These are phyloP conservation scores for Ramphastos sulfuratus DNA, from an alignment of 2,113 vertebrate species.

Conservation along the genomic window DNA sequence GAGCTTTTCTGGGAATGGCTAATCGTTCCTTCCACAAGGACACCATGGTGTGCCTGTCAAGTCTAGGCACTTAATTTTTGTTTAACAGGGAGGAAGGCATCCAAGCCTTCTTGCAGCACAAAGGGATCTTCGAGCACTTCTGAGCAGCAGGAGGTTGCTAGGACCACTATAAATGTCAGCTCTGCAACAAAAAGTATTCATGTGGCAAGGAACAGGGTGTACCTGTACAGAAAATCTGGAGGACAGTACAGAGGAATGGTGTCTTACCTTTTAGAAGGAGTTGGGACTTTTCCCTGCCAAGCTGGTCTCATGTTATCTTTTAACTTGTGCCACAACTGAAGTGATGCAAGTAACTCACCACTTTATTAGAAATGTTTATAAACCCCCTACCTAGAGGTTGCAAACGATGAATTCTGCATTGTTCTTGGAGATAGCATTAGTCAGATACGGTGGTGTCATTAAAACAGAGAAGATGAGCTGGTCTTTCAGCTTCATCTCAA, in stretches of 20 bases:
- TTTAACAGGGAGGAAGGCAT: constrained; percentile 27
- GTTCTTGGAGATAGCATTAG: neutral
- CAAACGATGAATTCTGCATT: neutral
- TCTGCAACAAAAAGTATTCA: neutral
- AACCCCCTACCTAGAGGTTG: neutral
- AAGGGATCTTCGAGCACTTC: neutral
- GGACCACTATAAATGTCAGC: constrained; percentile 23
- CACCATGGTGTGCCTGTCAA: constrained; percentile 4
- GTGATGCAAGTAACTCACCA: neutral
- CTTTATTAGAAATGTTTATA: neutral
- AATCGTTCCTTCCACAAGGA: constrained; percentile 30
- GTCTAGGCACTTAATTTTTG: constrained; percentile 18
- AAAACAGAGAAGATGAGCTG: neutral
- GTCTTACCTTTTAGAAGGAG: neutral
- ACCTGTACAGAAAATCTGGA: neutral
- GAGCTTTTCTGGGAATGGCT: constrained; percentile 22
- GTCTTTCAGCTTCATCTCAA: neutral
- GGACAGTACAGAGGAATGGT: neutral
- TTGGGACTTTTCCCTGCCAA: neutral
- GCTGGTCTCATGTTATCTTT: neutral
- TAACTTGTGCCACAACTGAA: neutral
- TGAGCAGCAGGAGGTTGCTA: constrained; percentile 21
- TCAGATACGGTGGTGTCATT: neutral
- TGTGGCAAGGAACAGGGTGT: neutral
- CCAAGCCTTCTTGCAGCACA: constrained; percentile 2